These are phyloP conservation scores for Scaptomyza parva DNA, from an alignment of 2,888 invertebrate species.

Conservation along the genomic window DNA sequence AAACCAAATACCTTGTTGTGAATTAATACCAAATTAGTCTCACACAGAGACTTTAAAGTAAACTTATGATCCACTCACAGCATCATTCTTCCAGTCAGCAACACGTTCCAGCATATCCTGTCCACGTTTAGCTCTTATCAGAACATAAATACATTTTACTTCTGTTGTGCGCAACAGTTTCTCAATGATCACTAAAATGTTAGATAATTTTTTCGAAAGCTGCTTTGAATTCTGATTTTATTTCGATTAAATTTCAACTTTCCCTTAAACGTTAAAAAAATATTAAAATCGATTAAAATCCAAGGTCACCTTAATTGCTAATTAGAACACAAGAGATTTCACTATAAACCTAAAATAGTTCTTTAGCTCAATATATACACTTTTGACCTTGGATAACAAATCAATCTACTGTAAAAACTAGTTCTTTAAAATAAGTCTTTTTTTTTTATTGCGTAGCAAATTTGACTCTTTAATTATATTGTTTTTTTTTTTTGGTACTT, in stretches of 20 bases:
- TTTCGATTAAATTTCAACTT: neutral
- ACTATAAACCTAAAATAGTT: neutral
- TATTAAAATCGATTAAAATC: too few species aligned
- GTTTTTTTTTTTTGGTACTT: neutral
- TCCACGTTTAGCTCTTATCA: slow-evolving; percentile 87
- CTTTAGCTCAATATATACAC: neutral
- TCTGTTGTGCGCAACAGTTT: slow-evolving; percentile 87
- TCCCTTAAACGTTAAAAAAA: too few species aligned
- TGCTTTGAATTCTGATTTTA: neutral
- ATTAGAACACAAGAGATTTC: neutral
- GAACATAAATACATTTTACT: slow-evolving; percentile 86
- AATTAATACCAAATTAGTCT: neutral
- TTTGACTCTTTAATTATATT: neutral
- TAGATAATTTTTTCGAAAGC: neutral
- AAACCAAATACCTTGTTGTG: slow-evolving; percentile 32
- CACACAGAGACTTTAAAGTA: neutral
- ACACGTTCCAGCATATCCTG: slow-evolving; percentile 88
- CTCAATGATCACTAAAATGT: slow-evolving; percentile 86
- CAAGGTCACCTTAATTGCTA: too few species aligned
- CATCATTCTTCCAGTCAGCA: slow-evolving; percentile 89
- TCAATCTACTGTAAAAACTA: neutral
- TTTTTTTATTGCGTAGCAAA: neutral
- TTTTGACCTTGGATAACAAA: neutral
- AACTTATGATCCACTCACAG: slow-evolving; percentile 84
- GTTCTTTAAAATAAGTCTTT: neutral